Base-by-base conservation (phyloP, 2,113 vertebrate genomes). In the Odobenus rosmarus region DNA sequence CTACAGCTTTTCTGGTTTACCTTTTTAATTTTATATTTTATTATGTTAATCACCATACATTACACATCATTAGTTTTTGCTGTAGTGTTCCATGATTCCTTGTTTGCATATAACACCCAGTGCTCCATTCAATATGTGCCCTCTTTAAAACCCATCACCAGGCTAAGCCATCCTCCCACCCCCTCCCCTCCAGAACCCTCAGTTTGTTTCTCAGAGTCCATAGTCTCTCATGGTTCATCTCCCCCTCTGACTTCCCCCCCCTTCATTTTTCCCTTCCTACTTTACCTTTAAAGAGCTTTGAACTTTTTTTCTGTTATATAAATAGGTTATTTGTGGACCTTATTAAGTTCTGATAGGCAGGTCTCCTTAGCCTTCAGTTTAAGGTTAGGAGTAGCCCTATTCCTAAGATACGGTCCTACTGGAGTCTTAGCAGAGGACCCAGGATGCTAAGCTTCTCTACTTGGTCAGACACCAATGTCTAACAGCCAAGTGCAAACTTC, bases 341-440 rank as follows among this genome's bases (percentile, higher is more conserved):
- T 83, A 19, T 11, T 42, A 11, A 61, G 55, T 59, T 64, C 51
- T 61, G 6, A 82, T 3, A 28, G 18, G 4, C 7, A 36, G 9
- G 16, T 59, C 7, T 59, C 33, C 55, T 81, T 39, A 36, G 51
- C 23, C 26, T 83, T 92, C 16, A 64, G 33, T 46, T 90, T 55
- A 87, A 14, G 23, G 28, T 46, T 93, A 61, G 24, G 24, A 82
- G 31, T 31, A 51, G 11, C 9, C 36, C 18, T 59, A 31, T 19
- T 31, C 2, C 1, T 0, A 79, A 92, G 5, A 6, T n/a, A 31
- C 10, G 4, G 7, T n/a, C 53, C 49, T 26, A 39, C 46, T 59
- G 26, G 11, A 0, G 26, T 79, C 23, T 71, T 39, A n/a, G 14
- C 0, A 49, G 31, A 62, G 2, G 19, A 3, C 51, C 12, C 6